These are phyloP conservation scores for Microcebus jonahi DNA, from an alignment of 2,113 vertebrate species.

Conservation along the genomic window DNA sequence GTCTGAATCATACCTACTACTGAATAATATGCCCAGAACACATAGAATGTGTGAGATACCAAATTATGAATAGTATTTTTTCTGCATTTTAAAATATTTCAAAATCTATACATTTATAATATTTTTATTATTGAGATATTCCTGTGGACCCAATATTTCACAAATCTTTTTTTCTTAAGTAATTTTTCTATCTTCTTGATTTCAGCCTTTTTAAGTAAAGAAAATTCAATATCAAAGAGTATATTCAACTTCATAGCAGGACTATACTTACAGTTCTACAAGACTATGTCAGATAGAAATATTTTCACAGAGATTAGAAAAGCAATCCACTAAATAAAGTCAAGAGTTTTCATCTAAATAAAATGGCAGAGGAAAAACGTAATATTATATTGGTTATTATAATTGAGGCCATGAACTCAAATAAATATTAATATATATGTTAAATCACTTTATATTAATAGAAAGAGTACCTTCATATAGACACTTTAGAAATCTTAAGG, in stretches of 20 bases:
- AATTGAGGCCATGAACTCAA: neutral
- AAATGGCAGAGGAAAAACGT: neutral
- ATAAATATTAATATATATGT: neutral
- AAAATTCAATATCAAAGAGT: constrained; percentile 16
- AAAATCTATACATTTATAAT: neutral
- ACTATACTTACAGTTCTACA: neutral
- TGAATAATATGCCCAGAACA: neutral
- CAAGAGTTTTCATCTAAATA: neutral
- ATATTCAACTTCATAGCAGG: neutral
- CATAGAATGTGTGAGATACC: neutral
- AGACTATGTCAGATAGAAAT: constrained; percentile 3
- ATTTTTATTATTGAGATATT: neutral
- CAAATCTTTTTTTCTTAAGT: neutral
- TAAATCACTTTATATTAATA: neutral
- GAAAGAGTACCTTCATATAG: neutral
- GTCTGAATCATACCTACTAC: neutral
- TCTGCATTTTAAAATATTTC: neutral
- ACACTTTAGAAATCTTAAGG: neutral
- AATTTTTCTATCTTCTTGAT: neutral
- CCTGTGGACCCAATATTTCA: neutral
- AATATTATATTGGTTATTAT: neutral
- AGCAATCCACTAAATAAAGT: neutral
- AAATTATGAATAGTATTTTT: neutral
- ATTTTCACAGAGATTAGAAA: neutral
- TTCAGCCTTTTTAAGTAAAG: neutral